phyloP scores from a whole-genome alignment of 2,888 invertebrate species.

The Hydraecia micacea region DNA sequence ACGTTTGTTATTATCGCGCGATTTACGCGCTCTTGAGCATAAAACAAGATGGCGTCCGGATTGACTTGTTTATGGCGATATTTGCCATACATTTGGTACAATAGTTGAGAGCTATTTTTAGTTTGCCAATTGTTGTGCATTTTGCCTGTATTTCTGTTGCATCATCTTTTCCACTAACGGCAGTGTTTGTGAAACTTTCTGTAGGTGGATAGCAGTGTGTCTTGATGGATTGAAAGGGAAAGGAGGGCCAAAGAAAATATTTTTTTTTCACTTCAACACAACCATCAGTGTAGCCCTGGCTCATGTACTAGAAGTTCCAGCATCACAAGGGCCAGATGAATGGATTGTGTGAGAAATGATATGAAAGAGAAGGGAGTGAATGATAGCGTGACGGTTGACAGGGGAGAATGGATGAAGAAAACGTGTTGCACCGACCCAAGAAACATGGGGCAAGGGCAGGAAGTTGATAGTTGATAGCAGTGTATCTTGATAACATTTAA shows the following conservation, averaged over 20 bases:
- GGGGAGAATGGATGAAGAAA: neutral
- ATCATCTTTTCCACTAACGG: neutral
- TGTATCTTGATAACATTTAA: neutral
- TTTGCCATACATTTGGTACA: neutral
- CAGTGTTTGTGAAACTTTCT: neutral
- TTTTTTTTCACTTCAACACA: no score
- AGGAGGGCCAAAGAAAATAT: neutral
- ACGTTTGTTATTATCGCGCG: constrained; percentile 21
- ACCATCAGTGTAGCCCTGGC: no score
- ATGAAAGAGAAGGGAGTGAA: neutral
- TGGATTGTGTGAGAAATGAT: neutral
- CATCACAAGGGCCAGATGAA: neutral
- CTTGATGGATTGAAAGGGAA: neutral
- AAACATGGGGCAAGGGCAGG: neutral
- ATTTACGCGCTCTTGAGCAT: constrained; percentile 26
- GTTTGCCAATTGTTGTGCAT: constrained; percentile 1
- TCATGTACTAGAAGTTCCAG: no score
- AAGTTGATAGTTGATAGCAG: neutral
- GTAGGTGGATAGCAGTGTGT: neutral
- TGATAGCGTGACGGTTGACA: neutral
- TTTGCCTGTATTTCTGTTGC: neutral
- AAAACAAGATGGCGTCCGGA: constrained; percentile 40
- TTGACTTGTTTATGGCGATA: constrained; percentile 24
- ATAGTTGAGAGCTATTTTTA: constrained; percentile 12
- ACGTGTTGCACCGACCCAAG: neutral